phyloP scores from a whole-genome alignment of 1,140 invertebrate species.

The Drosophila nebulosa region DNA sequence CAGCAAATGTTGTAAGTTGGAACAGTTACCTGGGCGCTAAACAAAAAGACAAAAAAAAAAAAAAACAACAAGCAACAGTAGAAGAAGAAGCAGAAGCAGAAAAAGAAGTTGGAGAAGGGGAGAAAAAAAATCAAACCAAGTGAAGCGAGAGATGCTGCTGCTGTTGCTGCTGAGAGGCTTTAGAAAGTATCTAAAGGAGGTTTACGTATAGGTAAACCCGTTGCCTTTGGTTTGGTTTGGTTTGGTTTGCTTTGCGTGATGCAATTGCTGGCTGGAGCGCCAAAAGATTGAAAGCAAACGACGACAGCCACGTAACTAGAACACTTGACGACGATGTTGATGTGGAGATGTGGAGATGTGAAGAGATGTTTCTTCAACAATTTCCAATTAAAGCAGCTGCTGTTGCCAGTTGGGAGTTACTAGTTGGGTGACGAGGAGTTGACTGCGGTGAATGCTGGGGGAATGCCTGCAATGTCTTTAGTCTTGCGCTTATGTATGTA shows the following conservation, averaged over 20 bases:
- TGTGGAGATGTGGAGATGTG: slow-evolving; percentile 29
- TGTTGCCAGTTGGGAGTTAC: slow-evolving; percentile 15
- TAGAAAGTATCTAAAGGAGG: slow-evolving; percentile 69
- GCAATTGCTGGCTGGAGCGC: slow-evolving; percentile 75
- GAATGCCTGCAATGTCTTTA: slow-evolving; percentile 16
- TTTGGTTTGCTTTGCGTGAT: slow-evolving; percentile 72
- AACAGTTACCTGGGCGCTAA: slow-evolving; percentile 76
- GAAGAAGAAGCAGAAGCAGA: too few species aligned
- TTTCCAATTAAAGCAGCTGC: slow-evolving; percentile 60
- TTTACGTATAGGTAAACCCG: slow-evolving; percentile 52
- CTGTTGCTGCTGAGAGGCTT: slow-evolving; percentile 28
- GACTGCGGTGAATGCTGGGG: too few species aligned
- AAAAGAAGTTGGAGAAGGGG: too few species aligned
- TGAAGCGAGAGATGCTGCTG: slow-evolving; percentile 39
- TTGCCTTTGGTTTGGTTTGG: slow-evolving; percentile 64
- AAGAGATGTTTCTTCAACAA: slow-evolving; percentile 30
- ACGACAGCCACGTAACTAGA: slow-evolving; percentile 77
- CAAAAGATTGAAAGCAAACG: slow-evolving; percentile 77
- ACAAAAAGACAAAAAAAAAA: slow-evolving; percentile 45
- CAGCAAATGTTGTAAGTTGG: slow-evolving; percentile 40
- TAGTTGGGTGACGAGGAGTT: not conserved
- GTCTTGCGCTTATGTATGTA: slow-evolving; percentile 28
- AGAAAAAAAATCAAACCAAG: slow-evolving; percentile 40
- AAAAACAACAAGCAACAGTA: slow-evolving; percentile 20
- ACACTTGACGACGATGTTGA: slow-evolving; percentile 74